A percentile compares a stretch with the other conserved stretches of the same genome.
Evolutionary conservation across 2,113 vertebrate genomes (phyloP).

Genomic region (Prionailurus viverrinus): DNA sequence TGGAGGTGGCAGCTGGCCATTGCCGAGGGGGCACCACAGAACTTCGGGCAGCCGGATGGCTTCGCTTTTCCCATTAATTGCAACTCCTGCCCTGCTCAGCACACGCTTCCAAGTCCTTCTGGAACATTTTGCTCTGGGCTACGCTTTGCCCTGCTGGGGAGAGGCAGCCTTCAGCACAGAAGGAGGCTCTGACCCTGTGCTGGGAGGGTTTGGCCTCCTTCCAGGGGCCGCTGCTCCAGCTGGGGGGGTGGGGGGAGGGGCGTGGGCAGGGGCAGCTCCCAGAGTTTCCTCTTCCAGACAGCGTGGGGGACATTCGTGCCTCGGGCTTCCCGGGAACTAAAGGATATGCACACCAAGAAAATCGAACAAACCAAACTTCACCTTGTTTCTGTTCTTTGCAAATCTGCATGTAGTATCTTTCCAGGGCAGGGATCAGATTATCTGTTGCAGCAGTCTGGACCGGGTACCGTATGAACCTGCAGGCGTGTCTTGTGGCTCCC

Average conservation of each 20-base stretch:
- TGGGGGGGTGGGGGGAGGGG: background rate
- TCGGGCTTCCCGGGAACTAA: background rate
- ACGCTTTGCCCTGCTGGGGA: background rate
- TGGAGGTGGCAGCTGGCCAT: background rate
- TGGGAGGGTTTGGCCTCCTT: background rate
- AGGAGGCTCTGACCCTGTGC: background rate
- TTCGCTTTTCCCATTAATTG: background rate
- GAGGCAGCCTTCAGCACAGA: background rate
- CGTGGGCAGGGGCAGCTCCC: background rate
- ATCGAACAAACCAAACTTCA: too few relatives aligned
- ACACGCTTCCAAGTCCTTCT: background rate
- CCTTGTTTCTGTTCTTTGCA: background rate
- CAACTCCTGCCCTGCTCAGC: background rate
- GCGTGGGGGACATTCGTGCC: background rate
- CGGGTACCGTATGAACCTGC: fast-evolving
- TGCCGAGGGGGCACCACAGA: background rate
- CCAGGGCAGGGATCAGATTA: background rate
- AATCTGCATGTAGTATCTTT: fast-evolving
- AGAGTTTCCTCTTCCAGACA: background rate
- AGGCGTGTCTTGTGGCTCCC: background rate
- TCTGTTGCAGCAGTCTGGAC: fast-evolving
- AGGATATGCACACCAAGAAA: background rate
- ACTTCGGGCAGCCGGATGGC: background rate
- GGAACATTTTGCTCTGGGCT: background rate
- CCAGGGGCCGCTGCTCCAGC: background rate